Conservation (phyloP, 2,888 invertebrate genomes). For the Ischnus inquisitorius region DNA sequence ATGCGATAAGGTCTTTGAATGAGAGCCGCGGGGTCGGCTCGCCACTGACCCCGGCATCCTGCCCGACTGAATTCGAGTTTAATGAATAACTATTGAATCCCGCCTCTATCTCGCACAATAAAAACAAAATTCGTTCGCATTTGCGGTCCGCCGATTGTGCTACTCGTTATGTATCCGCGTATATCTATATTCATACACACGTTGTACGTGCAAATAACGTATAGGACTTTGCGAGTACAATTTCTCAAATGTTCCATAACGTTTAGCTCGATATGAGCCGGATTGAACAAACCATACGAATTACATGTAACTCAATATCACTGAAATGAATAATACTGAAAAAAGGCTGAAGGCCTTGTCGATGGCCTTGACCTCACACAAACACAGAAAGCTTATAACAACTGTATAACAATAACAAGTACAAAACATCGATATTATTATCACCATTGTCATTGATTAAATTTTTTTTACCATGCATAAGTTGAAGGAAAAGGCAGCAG, state of each 20-base stretch:
- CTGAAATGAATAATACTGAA: background rate
- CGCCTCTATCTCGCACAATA: slow-evolving; percentile 78
- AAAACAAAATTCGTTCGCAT: slow-evolving; percentile 55
- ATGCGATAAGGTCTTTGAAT: slow-evolving; percentile 83
- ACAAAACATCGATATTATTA: too few species aligned
- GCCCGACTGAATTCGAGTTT: slow-evolving; percentile 83
- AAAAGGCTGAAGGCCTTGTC: too few species aligned
- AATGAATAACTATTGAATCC: slow-evolving; percentile 85
- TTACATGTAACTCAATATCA: slow-evolving; percentile 16
- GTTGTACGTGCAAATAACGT: background rate
- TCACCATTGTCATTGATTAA: too few species aligned
- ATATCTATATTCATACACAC: too few species aligned
- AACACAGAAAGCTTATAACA: too few species aligned
- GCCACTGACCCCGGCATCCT: slow-evolving; percentile 84
- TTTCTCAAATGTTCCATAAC: background rate
- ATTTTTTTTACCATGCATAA: background rate
- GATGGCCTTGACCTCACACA: too few species aligned
- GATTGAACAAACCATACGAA: background rate
- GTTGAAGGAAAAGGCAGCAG: slow-evolving; percentile 36
- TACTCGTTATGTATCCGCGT: slow-evolving; percentile 34
- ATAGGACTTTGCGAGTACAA: background rate
- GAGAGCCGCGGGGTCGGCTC: slow-evolving; percentile 82
- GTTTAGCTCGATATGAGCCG: background rate
- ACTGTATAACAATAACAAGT: too few species aligned
- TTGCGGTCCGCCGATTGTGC: slow-evolving; percentile 44